Conservation (phyloP, 2,888 invertebrate species). For the Brachynemurus nebulosus region DNA sequence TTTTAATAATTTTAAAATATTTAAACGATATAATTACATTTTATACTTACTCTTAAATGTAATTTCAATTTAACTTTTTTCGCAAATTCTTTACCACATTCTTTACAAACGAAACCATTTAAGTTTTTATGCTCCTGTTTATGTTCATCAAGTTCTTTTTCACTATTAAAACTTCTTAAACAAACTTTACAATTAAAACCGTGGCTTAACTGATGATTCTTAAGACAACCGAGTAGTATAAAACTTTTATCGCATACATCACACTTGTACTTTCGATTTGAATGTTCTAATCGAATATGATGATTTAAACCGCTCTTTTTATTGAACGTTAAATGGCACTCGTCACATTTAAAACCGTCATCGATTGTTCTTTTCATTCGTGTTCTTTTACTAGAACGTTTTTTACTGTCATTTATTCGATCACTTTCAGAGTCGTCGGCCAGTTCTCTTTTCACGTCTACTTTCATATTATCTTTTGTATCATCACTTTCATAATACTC, state of each 20-base stretch:
- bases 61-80: constrained; percentile 1
- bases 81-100: constrained; percentile 5
- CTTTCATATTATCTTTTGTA: no score
- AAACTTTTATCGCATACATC: constrained; percentile 2
- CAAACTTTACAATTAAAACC: constrained; percentile 1
- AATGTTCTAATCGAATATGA: background rate
- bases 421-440: no score
- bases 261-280: constrained; percentile 4
- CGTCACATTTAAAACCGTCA: background rate
- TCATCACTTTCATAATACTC: no score
- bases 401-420: no score
- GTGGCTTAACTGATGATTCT: constrained; percentile 1
- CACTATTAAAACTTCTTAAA: constrained; percentile 1
- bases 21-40: background rate
- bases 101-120: constrained; percentile 3
- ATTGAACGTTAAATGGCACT: background rate
- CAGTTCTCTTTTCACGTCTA: no score
- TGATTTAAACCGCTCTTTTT: background rate
- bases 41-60: constrained; percentile 4
- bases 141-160: background rate
- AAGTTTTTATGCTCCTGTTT: background rate
- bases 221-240: background rate
- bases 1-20: no score
- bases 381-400: background rate
- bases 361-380: background rate